Conservation (phyloP, 2,113 vertebrate species). For the Pseudorectes ferrugineus region DNA sequence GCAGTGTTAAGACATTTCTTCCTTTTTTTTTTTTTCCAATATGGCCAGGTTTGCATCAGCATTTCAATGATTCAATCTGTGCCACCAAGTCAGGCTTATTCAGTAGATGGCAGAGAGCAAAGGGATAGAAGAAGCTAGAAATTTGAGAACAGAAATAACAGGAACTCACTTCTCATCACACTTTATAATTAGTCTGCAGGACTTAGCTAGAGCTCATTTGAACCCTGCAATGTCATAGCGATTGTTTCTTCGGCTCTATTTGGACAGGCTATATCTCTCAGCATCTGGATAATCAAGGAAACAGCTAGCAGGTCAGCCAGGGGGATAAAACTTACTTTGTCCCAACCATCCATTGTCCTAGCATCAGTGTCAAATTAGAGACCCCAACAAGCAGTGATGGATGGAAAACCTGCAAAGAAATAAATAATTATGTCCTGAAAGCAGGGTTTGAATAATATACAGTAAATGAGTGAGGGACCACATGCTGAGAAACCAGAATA, state of each 20-base stretch:
- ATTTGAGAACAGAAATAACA: background rate
- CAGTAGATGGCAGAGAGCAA: background rate
- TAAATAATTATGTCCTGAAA: conserved; percentile 38
- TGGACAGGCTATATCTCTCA: background rate
- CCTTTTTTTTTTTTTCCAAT: no score
- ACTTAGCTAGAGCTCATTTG: background rate
- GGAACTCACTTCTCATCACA: background rate
- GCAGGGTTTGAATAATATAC: conserved; percentile 8
- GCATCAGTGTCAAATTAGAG: conserved; percentile 19
- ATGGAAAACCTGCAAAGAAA: conserved; percentile 20
- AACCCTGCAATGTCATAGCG: background rate
- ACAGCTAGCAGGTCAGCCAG: background rate
- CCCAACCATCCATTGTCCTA: background rate
- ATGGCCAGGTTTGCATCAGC: background rate
- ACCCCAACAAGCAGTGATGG: conserved; percentile 14
- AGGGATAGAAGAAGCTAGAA: background rate
- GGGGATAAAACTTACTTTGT: background rate
- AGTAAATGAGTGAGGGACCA: conserved; percentile 8
- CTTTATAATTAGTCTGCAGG: background rate
- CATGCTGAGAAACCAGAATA: conserved; percentile 45
- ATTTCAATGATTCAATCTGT: background rate
- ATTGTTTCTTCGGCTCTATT: background rate
- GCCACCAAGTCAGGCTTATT: background rate
- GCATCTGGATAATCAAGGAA: conserved; percentile 12
- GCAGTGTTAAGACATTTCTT: background rate